A percentile compares a stretch with the other conserved stretches of the same genome.
These are phyloP conservation scores for Colletes gigas DNA, from an alignment of 1,140 invertebrate species.

Conservation along the genomic window DNA sequence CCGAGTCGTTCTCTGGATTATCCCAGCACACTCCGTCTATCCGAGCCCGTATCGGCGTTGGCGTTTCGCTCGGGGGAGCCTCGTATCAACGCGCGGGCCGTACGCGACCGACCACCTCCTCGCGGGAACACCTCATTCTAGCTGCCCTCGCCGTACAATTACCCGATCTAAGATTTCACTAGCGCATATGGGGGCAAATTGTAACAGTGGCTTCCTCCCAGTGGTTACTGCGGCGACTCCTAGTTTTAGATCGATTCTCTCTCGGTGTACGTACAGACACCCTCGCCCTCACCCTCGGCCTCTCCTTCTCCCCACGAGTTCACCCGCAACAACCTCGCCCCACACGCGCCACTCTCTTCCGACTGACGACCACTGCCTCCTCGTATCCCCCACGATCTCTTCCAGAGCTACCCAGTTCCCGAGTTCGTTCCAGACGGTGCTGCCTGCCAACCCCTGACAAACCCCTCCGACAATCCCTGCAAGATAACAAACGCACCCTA, in stretches of 20 bases:
- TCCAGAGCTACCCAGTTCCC: constrained; percentile 1
- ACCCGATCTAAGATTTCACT: constrained; percentile 70
- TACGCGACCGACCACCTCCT: constrained; percentile 50
- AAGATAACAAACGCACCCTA: not conserved
- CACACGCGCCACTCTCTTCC: constrained; percentile 56
- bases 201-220: constrained; percentile 78
- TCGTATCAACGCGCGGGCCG: constrained; percentile 48
- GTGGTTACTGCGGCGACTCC: constrained; percentile 80
- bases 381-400: constrained; percentile 24
- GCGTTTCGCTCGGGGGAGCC: not conserved
- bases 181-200: constrained; percentile 74
- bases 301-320: constrained; percentile 43
- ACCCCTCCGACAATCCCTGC: not conserved
- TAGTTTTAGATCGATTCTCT: constrained; percentile 80
- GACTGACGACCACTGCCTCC: constrained; percentile 50
- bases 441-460: not conserved
- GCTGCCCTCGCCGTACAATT: constrained; percentile 58
- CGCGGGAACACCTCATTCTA: constrained; percentile 53
- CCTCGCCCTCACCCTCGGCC: constrained; percentile 61
- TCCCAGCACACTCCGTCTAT: not conserved
- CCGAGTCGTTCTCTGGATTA: not conserved
- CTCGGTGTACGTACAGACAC: constrained; percentile 71
- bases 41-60: not conserved
- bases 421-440: constrained; percentile 21
- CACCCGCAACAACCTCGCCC: constrained; percentile 66